Evolutionary conservation across 2,888 invertebrate species (phyloP).

Genomic region (Pherbina coryleti): DNA sequence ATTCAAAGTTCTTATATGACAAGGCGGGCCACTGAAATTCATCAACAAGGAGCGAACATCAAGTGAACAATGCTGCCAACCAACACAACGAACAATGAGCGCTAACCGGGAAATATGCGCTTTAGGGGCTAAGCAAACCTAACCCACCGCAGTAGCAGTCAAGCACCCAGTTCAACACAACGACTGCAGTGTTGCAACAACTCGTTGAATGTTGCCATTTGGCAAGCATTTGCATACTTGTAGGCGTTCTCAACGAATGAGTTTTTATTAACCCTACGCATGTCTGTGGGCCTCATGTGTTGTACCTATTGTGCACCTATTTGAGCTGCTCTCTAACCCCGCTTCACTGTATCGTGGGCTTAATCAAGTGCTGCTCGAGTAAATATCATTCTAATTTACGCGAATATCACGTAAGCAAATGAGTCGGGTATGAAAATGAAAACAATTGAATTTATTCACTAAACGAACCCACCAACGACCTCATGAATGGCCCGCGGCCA

Average conservation of each 20-base stretch:
- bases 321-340: not conserved
- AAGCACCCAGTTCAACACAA: not conserved
- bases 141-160: not conserved
- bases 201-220: slow-evolving; percentile 23
- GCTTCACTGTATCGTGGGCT: not conserved
- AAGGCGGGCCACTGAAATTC: slow-evolving; percentile 27
- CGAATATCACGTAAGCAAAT: slow-evolving; percentile 62
- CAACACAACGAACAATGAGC: slow-evolving; percentile 11
- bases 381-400: slow-evolving; percentile 55
- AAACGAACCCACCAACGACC: slow-evolving; percentile 5
- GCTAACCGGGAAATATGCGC: slow-evolving; percentile 4
- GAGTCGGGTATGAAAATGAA: slow-evolving; percentile 48
- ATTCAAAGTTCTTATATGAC: slow-evolving; percentile 46
- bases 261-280: not conserved
- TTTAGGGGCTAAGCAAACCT: not conserved
- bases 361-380: slow-evolving; percentile 33
- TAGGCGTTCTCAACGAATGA: not conserved
- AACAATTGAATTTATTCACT: slow-evolving; percentile 41
- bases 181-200: not conserved
- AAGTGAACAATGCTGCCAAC: slow-evolving; percentile 48
- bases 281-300: not conserved
- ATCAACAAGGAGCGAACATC: slow-evolving; percentile 32
- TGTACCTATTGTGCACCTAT: not conserved
- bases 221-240: slow-evolving; percentile 21
- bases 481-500: slow-evolving; percentile 7